Base-by-base conservation (phyloP, 2,888 invertebrate species). In the Leptopilina drosophilae region DNA sequence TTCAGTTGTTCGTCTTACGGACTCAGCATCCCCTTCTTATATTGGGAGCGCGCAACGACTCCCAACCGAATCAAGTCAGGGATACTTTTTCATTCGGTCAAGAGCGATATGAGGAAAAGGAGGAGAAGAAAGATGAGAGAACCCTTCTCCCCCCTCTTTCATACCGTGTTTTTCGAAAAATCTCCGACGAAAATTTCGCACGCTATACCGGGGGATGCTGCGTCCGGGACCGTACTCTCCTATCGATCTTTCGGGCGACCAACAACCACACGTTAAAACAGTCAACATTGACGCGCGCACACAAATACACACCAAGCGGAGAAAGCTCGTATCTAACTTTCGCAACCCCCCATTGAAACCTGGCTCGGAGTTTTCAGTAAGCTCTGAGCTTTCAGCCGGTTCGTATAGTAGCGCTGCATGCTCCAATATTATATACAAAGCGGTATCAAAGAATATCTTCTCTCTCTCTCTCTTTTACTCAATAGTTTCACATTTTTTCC, bases 361-460 rank as follows among this genome's bases (percentile, higher is more conserved):
- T 85, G 88, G 87, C 88, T 33, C 56, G 49, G 66, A 65, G 73
- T 64, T 53, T 86, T 90, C 90, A 91, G 91, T 91, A 88, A 90
- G 91, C 90, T 90, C 87, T 85, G 87, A 90, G 90, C 90, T 91
- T 90, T 88, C 87, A 86, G 83, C 83, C 89, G 88, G 88, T 87
- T 81, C 86, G 85, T 84, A 84, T 80, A 80, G 85, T 80, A 80
- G 79, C 42, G 42, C 75, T 46, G 78, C 69, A 49, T 14, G 33
- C 26, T 15, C 56, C 11, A 11, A 49, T 49, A 49, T 49, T 49
- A 49, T 49, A 49, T 49, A 49, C 12, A 11, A 33, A 56, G 53
- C 56, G 56, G 26, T 26, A n/a, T 20, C 26, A 8, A 26, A 26
- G 14, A 8, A 33, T 73, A 14, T 9, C 73, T n/a, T 12, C 12